Base-by-base conservation (phyloP, 2,888 invertebrate species). In the Philhelius pedissequus region DNA sequence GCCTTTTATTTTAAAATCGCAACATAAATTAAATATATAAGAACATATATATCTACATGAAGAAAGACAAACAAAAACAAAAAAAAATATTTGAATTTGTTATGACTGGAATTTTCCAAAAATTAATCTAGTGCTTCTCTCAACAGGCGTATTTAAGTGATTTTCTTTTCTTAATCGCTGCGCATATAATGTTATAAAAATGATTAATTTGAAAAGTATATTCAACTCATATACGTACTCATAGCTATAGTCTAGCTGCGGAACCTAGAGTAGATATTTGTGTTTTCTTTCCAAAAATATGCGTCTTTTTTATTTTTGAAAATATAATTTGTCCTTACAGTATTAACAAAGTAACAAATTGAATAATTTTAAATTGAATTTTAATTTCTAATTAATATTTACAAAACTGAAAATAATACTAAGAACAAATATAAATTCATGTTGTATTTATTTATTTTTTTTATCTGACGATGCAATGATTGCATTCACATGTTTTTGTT, bases 401-500 rank as follows among this genome's bases (percentile, higher is more conserved):
- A 1, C 22, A 60, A 60, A 32, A 22, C 18, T 0, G 30, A 30
- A 30, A 4, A 45, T 30, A 64, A 45, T 18, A 45, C 25, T 25
- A 30, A 50, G 30, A 58, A 50, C 15, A 1, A 25, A 48, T 48
- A 22, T 25, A 64, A 58, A 76, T 48, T n/a, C 48, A 48, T 48
- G 32, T 48, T 13, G 20, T 66, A 54, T 60, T 60, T 75, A 64
- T 76, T 81, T 76, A 30, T 58, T 64, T 54, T 2, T 54, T 54
- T 3, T 43, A 35, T n/a, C 15, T 18, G 38, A 71, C 18, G 25
- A 60, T 43, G 52, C n/a, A n/a, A 68, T 68, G 81, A 82, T 82
- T 77, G 38, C 71, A 43, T 71, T 77, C 77, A 52, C 71, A 71
- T 56, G 77, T 56, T 66, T 11, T 45, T 52, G 77, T 66, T 77